Percentiles rank a stretch among this genome's conserved stretches.
Conservation (phyloP, 1,140 invertebrate species). For the Theocolax elegans region DNA sequence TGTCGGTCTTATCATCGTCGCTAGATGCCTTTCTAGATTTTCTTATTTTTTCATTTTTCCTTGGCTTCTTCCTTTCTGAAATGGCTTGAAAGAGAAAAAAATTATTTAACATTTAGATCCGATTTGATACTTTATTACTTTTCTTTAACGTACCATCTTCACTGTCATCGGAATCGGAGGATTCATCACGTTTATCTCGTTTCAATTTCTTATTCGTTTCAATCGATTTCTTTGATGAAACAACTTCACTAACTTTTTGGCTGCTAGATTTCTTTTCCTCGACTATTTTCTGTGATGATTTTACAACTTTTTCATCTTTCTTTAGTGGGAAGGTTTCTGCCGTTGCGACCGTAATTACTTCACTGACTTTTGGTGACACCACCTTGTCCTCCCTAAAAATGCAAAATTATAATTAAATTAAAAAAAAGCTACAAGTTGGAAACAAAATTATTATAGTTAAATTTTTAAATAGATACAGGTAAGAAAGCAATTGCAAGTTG, state of each 20-base stretch:
- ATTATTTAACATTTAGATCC: not conserved
- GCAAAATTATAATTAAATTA: conserved; percentile 24
- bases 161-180: conserved; percentile 67
- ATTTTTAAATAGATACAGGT: too few species aligned
- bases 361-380: conserved; percentile 56
- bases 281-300: conserved; percentile 47
- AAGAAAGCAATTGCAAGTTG: too few species aligned
- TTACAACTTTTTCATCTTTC: conserved; percentile 58
- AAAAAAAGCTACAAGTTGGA: not conserved
- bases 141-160: conserved; percentile 58
- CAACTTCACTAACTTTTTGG: conserved; percentile 54
- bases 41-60: conserved; percentile 58
- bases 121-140: too few species aligned
- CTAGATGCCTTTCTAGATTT: conserved; percentile 59
- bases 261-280: conserved; percentile 58
- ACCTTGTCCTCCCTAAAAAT: conserved; percentile 58
- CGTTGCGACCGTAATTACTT: conserved; percentile 49
- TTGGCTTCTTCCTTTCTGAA: conserved; percentile 64
- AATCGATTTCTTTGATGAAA: conserved; percentile 52
- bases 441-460: not conserved
- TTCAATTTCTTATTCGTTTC: conserved; percentile 62
- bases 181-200: conserved; percentile 62
- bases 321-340: conserved; percentile 59
- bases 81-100: conserved; percentile 29
- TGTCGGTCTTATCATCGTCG: conserved; percentile 64